Conservation (phyloP, 2,888 invertebrate species). For the Scaptomyza cyrtandrae region DNA sequence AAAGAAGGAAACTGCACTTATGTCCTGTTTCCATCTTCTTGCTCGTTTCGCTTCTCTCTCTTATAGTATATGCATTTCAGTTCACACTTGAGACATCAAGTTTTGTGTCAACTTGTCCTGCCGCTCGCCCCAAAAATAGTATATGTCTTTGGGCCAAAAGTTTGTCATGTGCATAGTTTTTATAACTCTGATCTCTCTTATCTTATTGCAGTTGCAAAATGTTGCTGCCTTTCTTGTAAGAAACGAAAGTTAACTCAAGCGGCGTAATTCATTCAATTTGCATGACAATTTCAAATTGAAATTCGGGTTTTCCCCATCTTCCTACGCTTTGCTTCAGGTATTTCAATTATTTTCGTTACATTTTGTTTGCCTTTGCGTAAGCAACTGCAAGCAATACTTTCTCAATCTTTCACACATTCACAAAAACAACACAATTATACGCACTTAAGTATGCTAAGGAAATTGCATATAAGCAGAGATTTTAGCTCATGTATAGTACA, state of each 20-base stretch:
- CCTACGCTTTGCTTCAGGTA: slow-evolving; percentile 17
- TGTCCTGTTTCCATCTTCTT: slow-evolving; percentile 25
- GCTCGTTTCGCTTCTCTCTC: neutral
- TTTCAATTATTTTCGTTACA: slow-evolving; percentile 61
- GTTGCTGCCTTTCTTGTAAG: slow-evolving; percentile 8
- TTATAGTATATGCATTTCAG: slow-evolving; percentile 43
- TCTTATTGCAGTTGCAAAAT: slow-evolving; percentile 40
- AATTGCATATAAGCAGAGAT: slow-evolving; percentile 18
- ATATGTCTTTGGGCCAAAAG: slow-evolving; percentile 41
- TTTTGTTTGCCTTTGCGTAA: slow-evolving; percentile 48
- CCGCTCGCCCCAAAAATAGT: slow-evolving; percentile 10
- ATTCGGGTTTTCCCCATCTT: slow-evolving; percentile 28
- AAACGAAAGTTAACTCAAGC: slow-evolving; percentile 40
- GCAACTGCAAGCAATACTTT: no score
- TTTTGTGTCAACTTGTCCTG: slow-evolving; percentile 61
- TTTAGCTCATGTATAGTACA: no score
- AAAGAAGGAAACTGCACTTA: slow-evolving; percentile 76
- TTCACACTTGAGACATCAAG: slow-evolving; percentile 77
- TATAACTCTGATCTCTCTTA: slow-evolving; percentile 47
- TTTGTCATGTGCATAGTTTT: slow-evolving; percentile 69
- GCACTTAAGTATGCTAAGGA: slow-evolving; percentile 50
- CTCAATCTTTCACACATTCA: slow-evolving; percentile 1
- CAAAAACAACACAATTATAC: slow-evolving; percentile 32
- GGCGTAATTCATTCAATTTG: slow-evolving; percentile 62
- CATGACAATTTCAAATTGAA: slow-evolving; percentile 55